phyloP scores from a whole-genome alignment of 2,888 invertebrate genomes.

The Sphecodes monilicornis region DNA sequence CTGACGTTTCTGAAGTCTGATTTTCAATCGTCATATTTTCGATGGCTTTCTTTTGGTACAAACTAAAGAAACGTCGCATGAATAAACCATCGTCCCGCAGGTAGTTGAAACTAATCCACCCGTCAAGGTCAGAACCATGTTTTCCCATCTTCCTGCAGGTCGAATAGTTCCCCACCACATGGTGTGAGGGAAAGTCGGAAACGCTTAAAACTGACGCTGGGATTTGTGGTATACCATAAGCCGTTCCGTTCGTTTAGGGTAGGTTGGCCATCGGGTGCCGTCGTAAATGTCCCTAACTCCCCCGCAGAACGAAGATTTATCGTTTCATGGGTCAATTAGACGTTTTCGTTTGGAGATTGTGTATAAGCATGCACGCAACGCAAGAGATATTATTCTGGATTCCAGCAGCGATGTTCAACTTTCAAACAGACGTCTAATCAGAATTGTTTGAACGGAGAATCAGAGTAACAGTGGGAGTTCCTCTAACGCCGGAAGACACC shows the following conservation, averaged over 20 bases:
- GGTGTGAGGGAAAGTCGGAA: slow-evolving; percentile 34
- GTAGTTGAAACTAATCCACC: not conserved
- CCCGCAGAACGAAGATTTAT: slow-evolving; percentile 63
- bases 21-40: not conserved
- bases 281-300: slow-evolving; percentile 48
- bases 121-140: slow-evolving; percentile 15
- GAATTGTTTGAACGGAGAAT: not conserved
- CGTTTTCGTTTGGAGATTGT: slow-evolving; percentile 51
- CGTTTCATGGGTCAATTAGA: slow-evolving; percentile 40
- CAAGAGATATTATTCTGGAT: not conserved
- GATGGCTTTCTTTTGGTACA: not conserved
- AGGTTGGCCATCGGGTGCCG: slow-evolving; percentile 36
- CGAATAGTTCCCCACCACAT: slow-evolving; percentile 26
- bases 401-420: not conserved
- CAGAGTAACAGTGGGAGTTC: not conserved
- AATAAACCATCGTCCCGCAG: not conserved
- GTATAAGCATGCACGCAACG: slow-evolving; percentile 18
- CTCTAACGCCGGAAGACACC: no score
- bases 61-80: not conserved
- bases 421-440: not conserved
- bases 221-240: slow-evolving; percentile 54
- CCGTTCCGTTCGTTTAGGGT: slow-evolving; percentile 41
- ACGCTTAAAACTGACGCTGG: slow-evolving; percentile 59
- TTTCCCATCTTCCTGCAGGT: slow-evolving; percentile 18
- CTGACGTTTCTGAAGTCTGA: not conserved